Evolutionary conservation across 1,140 invertebrate species (phyloP).

Genomic region (Lanistes nyassanus): DNA sequence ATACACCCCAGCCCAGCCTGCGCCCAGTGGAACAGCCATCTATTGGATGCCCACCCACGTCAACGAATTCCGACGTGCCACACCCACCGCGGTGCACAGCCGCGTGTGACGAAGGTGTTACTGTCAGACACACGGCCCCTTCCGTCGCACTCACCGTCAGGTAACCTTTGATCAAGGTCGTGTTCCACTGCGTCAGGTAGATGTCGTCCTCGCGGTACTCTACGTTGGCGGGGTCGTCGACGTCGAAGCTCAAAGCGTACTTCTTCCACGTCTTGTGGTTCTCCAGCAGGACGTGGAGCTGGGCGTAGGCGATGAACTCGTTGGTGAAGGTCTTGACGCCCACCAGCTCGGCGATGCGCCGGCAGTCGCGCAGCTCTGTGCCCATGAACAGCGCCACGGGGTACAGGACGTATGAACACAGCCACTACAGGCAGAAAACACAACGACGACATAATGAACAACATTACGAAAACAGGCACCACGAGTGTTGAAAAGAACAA

Average conservation of each 20-base stretch:
- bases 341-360: slow-evolving; percentile 60
- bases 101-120: background rate
- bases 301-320: slow-evolving; percentile 64
- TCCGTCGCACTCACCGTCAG: slow-evolving; percentile 35
- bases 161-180: slow-evolving; percentile 39
- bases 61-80: background rate
- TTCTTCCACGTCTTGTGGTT: slow-evolving; percentile 45
- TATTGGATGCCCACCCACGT: too few relatives aligned
- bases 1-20: background rate
- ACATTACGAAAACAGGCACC: background rate
- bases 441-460: background rate
- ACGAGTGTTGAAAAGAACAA: too few relatives aligned
- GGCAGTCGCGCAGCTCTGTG: slow-evolving; percentile 53
- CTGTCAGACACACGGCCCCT: background rate
- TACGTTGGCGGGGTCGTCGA: slow-evolving; percentile 1
- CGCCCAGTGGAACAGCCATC: too few relatives aligned
- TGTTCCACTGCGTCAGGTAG: slow-evolving; percentile 30
- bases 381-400: slow-evolving; percentile 64
- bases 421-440: slow-evolving; percentile 45
- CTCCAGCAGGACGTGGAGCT: slow-evolving; percentile 40
- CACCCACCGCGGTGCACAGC: background rate
- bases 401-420: slow-evolving; percentile 64
- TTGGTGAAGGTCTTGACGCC: slow-evolving; percentile 66
- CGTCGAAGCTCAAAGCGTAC: slow-evolving; percentile 41
- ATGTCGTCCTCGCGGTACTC: slow-evolving; percentile 35